Base-by-base conservation (phyloP, 2,113 vertebrate genomes). In the Notothenia coriiceps region DNA sequence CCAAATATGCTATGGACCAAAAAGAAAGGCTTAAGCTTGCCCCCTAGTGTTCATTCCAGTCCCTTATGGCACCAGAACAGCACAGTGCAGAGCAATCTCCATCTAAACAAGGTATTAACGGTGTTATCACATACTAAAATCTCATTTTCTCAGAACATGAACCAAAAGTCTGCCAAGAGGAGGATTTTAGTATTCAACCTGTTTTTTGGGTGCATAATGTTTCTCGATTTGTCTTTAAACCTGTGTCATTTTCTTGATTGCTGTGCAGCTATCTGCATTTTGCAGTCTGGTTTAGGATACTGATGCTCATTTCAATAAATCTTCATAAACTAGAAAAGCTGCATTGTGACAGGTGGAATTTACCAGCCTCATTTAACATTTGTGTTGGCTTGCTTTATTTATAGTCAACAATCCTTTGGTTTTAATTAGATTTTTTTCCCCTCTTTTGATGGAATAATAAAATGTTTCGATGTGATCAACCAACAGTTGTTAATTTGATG, bases 1-100 rank as follows among this genome's bases (percentile, higher is more conserved):
- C 78, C 74, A 69, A 87, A 82, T 74, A 65, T 85, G 75, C 73
- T 64, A 3, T 63, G 71, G 75, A 70, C 20, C 55, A 55, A 79
- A 60, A 84, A 90, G 70, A 78, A 85, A 94, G 92, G 94, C 90
- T 91, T 88, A 93, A 94, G 93, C 74, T 87, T 94, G 94, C 94
- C 94, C 94, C 92, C 94, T 95, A 94, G 94, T 96, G 95, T 86
- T 93, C 87, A 89, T 68, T 70, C 4, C 12, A 12, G 76, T 86
- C 84, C 82, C 57, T 70, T 54, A 79, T 80, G 90, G 86, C 69
- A 79, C 60, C 33, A 67, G 44, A 88, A 80, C 67, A 79, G 64
- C 86, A 49, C 44, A 78, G 11, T 64, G 66, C 40, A 80, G 14
- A 66, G 44, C 40, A 15, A 14, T 49, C 72, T 43, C 18, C 33